Evolutionary conservation across 2,113 vertebrate species (phyloP).

Genomic region (Prinia subflava): DNA sequence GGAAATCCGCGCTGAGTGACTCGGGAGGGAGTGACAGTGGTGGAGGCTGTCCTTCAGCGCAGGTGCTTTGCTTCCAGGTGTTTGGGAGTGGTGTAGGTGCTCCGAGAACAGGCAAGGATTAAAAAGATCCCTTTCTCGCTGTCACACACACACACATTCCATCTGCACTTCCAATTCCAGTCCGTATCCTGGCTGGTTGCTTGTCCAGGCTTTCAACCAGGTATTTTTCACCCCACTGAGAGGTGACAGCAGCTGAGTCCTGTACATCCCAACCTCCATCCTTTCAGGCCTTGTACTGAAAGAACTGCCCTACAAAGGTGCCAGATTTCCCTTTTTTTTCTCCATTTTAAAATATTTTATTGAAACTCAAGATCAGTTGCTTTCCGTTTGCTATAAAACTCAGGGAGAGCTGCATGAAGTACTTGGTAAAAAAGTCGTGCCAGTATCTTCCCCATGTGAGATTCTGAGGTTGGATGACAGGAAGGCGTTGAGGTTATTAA

Average conservation of each 20-base stretch:
- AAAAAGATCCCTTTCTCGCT: background rate
- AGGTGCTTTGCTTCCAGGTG: background rate
- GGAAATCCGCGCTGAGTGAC: background rate
- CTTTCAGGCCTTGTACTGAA: background rate
- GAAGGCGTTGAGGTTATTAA: background rate
- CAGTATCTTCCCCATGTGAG: background rate
- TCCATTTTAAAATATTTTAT: fast-evolving
- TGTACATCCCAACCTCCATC: background rate
- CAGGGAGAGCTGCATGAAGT: background rate
- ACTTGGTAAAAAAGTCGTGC: background rate
- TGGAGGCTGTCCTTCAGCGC: background rate
- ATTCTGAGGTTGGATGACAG: background rate
- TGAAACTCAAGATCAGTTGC: background rate
- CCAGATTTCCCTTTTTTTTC: background rate
- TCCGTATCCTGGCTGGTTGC: background rate
- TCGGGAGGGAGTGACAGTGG: background rate
- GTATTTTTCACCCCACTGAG: background rate
- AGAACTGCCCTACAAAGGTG: background rate
- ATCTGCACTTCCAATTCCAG: fast-evolving
- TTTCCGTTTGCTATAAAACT: background rate
- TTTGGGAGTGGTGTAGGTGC: background rate
- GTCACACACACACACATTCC: background rate
- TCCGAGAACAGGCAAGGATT: background rate
- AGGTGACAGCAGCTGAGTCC: background rate
- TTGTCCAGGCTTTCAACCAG: background rate